Percentiles rank a stretch among this genome's conserved stretches.
Evolutionary conservation across 2,797 vertebrate species (phyloP).

Genomic region (Melanotaenia trifasciata): DNA sequence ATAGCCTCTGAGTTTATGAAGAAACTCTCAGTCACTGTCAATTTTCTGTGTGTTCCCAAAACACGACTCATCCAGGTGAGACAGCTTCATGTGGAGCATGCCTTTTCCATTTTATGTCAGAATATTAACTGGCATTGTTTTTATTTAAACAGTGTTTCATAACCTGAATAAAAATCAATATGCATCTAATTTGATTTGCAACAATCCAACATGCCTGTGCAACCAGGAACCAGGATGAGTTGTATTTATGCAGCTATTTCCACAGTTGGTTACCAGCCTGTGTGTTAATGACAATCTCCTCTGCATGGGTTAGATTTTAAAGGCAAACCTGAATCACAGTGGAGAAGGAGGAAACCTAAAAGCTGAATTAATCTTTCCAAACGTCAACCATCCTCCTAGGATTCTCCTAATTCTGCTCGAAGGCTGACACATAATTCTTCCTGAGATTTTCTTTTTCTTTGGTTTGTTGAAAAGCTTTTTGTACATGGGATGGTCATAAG

Average conservation of each 20-base stretch:
- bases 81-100: not conserved
- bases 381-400: not conserved
- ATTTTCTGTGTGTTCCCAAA: conserved; percentile 92
- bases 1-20: conserved; percentile 93
- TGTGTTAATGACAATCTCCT: not conserved
- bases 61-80: conserved; percentile 91
- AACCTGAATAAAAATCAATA: not conserved
- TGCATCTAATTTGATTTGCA: not conserved
- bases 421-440: too few relatives aligned
- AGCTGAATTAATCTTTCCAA: not conserved
- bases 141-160: not conserved
- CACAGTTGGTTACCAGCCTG: not conserved
- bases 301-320: not conserved
- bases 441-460: not conserved
- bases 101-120: not conserved
- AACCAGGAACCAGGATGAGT: not conserved
- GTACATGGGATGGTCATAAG: not conserved
- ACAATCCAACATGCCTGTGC: not conserved
- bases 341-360: not conserved
- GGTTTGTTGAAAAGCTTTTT: not conserved
- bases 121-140: not conserved
- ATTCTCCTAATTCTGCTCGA: not conserved
- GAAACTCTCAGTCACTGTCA: conserved; percentile 92
- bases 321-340: not conserved
- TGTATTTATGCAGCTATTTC: not conserved